Conservation (phyloP, 1,140 invertebrate genomes). For the Octopus bimaculoides region DNA sequence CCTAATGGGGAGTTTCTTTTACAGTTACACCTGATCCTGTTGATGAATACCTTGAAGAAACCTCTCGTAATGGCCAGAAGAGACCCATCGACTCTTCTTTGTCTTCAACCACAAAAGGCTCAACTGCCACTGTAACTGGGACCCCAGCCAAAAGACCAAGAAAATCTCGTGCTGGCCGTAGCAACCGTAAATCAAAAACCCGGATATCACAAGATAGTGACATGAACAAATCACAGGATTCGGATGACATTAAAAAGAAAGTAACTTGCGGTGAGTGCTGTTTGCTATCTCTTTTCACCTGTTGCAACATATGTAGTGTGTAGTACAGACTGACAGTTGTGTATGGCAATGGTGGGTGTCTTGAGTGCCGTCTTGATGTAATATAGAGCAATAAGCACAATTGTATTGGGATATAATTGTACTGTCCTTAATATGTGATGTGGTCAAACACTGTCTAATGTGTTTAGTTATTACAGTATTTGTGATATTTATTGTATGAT, state of each 20-base stretch:
- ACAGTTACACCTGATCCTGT: constrained; percentile 34
- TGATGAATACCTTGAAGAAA: constrained; percentile 27
- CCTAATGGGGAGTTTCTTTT: background rate
- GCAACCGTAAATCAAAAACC: constrained; percentile 9
- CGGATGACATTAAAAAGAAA: constrained; percentile 32
- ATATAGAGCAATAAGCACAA: too few species aligned
- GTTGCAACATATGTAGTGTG: too few species aligned
- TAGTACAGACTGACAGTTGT: too few species aligned
- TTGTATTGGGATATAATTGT: too few species aligned
- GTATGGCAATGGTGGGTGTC: too few species aligned
- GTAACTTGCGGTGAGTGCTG: constrained; percentile 33
- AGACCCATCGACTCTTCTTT: background rate
- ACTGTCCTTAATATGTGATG: too few species aligned
- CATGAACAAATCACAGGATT: background rate
- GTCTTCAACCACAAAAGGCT: background rate
- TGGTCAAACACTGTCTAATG: too few species aligned
- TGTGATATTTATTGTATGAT: too few species aligned
- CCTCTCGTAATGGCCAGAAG: background rate
- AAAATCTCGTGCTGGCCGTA: background rate
- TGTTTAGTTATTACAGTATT: too few species aligned
- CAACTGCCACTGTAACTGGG: background rate
- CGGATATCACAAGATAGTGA: constrained; percentile 15
- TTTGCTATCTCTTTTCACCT: too few species aligned
- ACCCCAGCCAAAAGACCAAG: background rate
- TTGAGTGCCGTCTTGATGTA: too few species aligned